Conservation (phyloP, 2,113 vertebrate species). For the Perca schrenkii region DNA sequence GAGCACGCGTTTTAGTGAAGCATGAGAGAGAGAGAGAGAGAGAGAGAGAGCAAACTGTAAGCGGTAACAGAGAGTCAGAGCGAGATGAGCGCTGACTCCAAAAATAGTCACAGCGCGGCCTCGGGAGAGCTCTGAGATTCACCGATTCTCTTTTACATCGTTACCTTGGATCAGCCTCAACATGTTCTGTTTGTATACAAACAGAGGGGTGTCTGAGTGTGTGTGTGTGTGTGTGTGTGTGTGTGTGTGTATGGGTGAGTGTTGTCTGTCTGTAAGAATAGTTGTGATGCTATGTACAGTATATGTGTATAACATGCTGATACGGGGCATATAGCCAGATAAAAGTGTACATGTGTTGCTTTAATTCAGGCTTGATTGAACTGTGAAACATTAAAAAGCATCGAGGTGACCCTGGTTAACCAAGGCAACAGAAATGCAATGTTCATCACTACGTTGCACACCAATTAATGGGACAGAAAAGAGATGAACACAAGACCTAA, state of each 20-base stretch:
- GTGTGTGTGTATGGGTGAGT: no score
- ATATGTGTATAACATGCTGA: background rate
- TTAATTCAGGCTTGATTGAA: slow-evolving; percentile 6
- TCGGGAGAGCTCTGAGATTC: slow-evolving; percentile 38
- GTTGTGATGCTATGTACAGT: background rate
- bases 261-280: background rate
- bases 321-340: background rate
- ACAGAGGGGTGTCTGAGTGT: background rate
- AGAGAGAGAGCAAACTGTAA: slow-evolving; percentile 29
- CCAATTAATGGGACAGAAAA: slow-evolving; percentile 46
- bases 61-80: slow-evolving; percentile 33
- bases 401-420: slow-evolving; percentile 43
- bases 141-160: slow-evolving; percentile 28
- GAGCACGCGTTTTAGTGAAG: slow-evolving; percentile 63
- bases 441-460: slow-evolving; percentile 40
- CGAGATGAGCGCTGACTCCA: slow-evolving; percentile 37
- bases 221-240: no score
- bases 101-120: slow-evolving; percentile 57
- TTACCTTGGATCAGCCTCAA: slow-evolving; percentile 62
- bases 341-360: background rate
- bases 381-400: slow-evolving; percentile 48
- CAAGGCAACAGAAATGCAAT: slow-evolving; percentile 37
- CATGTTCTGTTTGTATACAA: slow-evolving; percentile 22
- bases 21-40: slow-evolving; percentile 27
- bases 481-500: slow-evolving; percentile 53